Base-by-base conservation (phyloP, 2,888 invertebrate genomes). In the Andrena chrysosceles region DNA sequence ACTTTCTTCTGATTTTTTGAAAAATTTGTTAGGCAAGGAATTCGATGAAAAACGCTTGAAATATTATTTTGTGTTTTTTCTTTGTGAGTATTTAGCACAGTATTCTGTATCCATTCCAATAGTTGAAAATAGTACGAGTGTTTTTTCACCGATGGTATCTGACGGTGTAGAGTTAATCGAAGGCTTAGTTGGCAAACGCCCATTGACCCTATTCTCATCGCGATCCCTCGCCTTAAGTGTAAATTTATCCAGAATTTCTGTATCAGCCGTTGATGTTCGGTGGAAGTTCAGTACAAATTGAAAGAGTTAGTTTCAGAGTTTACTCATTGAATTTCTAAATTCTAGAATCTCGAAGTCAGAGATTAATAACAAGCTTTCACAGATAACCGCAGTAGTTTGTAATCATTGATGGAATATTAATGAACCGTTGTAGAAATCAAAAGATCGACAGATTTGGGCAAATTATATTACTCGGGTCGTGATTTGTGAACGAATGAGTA, bases 161-260 rank as follows among this genome's bases (percentile, higher is more conserved):
- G 33, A 62, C 33, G 35, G 20, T 33, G 35, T 62, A 10, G 62
- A 62, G 33, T 35, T 48, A 48, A 60, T 70, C 59, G 42, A 70
- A 70, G 70, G 59, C 59, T 48, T 3, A 26, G 56, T 23, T 56
- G 56, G 56, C 56, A 56, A 4, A 10, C 56, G 56, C 56, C 56
- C 56, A 56, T 56, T 3, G 13, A 70, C 20, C 48, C 7, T 42
- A 29, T 59, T 69, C 48, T 70, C 59, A 70, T 70, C 59, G 48
- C 48, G 56, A 56, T 56, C 56, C 31, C 48, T 29, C 29, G 20
- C 48, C 42, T 29, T 20, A 29, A 70, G 59, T 48, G 70, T 35
- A 35, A n/a, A 42, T 59, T 29, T 59, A 70, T 48, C 26, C 59
- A 48, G n/a, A 59, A 70, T n/a, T 59, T 70, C 13, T 70, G 10